Evolutionary conservation across 2,888 invertebrate genomes (phyloP).

Genomic region (Drosophila testacea): DNA sequence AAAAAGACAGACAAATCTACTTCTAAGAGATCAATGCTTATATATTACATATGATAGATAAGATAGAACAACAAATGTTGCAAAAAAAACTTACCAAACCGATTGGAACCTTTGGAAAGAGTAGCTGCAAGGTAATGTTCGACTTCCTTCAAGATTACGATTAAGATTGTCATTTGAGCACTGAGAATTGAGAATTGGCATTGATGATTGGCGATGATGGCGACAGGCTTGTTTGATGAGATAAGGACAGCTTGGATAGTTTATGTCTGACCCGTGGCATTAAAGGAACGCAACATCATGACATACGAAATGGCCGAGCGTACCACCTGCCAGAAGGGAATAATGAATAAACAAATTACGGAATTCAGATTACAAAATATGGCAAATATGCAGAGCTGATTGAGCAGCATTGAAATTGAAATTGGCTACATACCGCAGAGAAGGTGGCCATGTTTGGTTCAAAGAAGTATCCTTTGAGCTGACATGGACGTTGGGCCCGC

Average conservation of each 20-base stretch:
- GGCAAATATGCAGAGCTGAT: not conserved
- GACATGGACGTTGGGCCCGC: slow-evolving; percentile 59
- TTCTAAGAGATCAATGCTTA: too few relatives aligned
- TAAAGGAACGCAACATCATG: slow-evolving; percentile 68
- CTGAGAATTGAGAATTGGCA: not conserved
- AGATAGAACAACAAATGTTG: not conserved
- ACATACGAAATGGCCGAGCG: slow-evolving; percentile 65
- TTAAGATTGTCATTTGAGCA: not conserved
- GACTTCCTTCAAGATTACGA: not conserved
- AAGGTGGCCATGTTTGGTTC: slow-evolving; percentile 67
- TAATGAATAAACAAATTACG: not conserved
- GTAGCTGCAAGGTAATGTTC: not conserved
- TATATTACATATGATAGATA: too few relatives aligned
- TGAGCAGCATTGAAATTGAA: too few relatives aligned
- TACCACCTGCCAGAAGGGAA: slow-evolving; percentile 51
- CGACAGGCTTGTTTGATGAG: not conserved
- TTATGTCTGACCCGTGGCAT: slow-evolving; percentile 23
- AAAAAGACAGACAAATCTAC: too few relatives aligned
- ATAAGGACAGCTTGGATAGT: not conserved
- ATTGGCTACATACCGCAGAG: slow-evolving; percentile 47
- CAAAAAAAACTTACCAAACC: not conserved
- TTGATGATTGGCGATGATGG: not conserved
- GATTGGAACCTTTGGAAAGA: not conserved
- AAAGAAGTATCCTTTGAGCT: slow-evolving; percentile 57
- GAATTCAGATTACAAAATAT: too few relatives aligned